phyloP scores from a whole-genome alignment of 1,140 invertebrate genomes.

The Conus betulinus region DNA sequence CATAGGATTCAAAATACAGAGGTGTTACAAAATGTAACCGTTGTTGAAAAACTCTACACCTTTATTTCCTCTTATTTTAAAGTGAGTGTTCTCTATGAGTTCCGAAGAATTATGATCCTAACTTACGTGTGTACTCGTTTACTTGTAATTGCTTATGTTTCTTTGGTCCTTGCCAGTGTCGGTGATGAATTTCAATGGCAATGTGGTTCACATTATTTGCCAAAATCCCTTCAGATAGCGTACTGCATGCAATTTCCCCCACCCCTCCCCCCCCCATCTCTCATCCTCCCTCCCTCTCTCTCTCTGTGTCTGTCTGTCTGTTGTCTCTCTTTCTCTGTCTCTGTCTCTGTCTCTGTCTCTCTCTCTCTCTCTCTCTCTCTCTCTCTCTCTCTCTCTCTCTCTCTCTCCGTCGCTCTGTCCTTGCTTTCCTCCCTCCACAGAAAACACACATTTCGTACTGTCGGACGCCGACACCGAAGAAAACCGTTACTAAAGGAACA shows the following conservation, averaged over 20 bases:
- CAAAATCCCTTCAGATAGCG: not conserved
- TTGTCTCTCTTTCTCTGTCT: too few species aligned
- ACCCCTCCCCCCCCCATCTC: not conserved
- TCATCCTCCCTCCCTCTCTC: not conserved
- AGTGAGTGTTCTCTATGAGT: too few species aligned
- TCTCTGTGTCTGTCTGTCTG: too few species aligned
- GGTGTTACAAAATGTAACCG: too few species aligned
- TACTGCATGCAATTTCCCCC: not conserved
- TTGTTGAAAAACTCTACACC: too few species aligned
- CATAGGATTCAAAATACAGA: too few species aligned
- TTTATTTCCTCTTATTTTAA: too few species aligned
- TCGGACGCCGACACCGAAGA: not conserved
- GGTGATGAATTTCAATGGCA: not conserved
- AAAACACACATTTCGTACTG: not conserved
- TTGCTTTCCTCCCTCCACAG: not conserved
- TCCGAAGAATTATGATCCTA: not conserved
- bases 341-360: too few species aligned
- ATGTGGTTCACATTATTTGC: not conserved
- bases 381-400: not conserved
- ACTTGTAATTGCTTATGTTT: not conserved
- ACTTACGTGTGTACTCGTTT: not conserved
- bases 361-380: not conserved
- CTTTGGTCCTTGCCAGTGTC: not conserved
- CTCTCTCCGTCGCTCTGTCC: too few species aligned
- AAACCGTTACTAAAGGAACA: not conserved